Evolutionary conservation across 2,113 vertebrate genomes (phyloP), one percentile per base, ranked within the genome.

Genomic region (Megaceryle torquata): DNA sequence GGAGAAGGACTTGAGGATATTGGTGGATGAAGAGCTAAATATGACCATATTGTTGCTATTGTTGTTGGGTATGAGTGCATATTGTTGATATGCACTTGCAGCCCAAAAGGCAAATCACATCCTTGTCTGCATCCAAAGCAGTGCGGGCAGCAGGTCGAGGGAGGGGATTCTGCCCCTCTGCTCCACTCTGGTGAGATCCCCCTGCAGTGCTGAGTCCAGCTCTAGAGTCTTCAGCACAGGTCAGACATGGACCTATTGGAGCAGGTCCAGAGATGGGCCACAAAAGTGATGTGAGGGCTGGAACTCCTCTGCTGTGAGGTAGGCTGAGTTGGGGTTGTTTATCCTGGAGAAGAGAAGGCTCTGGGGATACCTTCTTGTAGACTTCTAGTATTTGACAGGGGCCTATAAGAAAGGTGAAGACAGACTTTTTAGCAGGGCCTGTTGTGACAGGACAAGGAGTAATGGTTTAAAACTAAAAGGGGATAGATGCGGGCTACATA

Each of bases 91-190:
- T 26, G 10, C 2, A 2, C 22, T 75, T 20, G 13, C 12, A 81
- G 24, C 28, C 33, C 48, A 46, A 28, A 75, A 24, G 7, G 7
- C 24, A 13, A 61, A 1, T 1, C 5, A 1, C n/a, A 2, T 7
- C 24, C 22, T 46, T 54, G 33, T 19, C 33, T 74, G 14, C 15
- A 28, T 13, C 35, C 29, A 12, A 12, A 67, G 25, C 15, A 13
- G 26, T 1, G 0, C 26, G 22, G 33, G 3, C n/a, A 74, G 53
- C 35, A 56, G 28, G 35, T 22, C 0, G 2, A 69, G 48, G 20
- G 24, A 64, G 11, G 24, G 8, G 50, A 51, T 33, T 51, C 15
- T 33, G 17, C 4, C 19, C 13, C 22, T 68, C 35, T 39, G 21
- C 19, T 46, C 18, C 19, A 9, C 12, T 17, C 48, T 50, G 48